Evolutionary conservation across 2,113 vertebrate species (phyloP), one percentile per base, ranked within the genome.

Genomic region (Gyps fulvus): DNA sequence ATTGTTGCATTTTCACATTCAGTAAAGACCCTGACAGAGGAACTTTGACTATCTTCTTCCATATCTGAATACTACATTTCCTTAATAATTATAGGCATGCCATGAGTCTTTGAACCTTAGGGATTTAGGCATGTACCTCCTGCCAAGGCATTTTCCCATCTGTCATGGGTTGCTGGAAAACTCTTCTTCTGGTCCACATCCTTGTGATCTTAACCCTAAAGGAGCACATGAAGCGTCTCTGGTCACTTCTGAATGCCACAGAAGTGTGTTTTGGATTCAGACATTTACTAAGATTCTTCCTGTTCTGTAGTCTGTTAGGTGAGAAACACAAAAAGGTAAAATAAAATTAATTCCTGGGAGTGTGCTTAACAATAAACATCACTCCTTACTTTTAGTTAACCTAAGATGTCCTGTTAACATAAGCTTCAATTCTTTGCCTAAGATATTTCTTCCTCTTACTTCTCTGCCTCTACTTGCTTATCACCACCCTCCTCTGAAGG

Each of bases 401-500:
- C 13, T 50, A 22, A 67, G 50, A 63, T 26, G 3, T 55, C 43
- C 6, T 42, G 8, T 42, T 86, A 76, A 63, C 17, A 45, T 62
- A 32, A 58, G 13, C 9, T 49, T 50, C 43, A 63, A 29, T 65
- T 70, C 36, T 84, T 95, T 78, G 23, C 34, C 9, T 5, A n/a
- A 55, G 49, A 10, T 93, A 36, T 10, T 87, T 73, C 27, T 70
- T 83, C 34, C 11, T 66, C 17, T 66, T 77, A 21, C 26, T 73
- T 78, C 23, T 83, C 16, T 0, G 0, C 3, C 5, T 81, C 18
- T 52, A 7, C 38, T 58, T n/a, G 6, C 59, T 80, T 84, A 32
- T 13, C 5, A 22, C 7, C 10, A 20, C 22, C 9, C 4, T 72
- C 13, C 5, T 81, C 22, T 65, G 50, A 52, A 29, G 12, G 31